Conservation (phyloP, 2,888 invertebrate genomes). For the Lithodes maja region DNA sequence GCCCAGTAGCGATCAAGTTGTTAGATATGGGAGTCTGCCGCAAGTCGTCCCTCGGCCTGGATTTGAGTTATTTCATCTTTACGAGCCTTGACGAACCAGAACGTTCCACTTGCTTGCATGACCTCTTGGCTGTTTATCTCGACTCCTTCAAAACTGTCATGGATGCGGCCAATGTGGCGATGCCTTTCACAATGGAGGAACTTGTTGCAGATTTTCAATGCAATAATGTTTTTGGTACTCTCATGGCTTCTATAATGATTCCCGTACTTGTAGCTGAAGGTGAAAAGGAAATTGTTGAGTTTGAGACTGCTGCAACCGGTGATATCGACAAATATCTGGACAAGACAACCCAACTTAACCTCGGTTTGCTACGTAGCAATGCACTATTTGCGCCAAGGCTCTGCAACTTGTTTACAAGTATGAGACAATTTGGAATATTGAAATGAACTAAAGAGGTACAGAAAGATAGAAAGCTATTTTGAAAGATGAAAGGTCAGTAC, state of each 20-base stretch:
- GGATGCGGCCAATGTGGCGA: background rate
- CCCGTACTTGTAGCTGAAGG: conserved; percentile 13
- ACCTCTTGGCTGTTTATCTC: background rate
- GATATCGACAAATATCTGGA: too few species aligned
- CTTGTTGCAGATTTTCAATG: background rate
- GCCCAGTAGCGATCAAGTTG: conserved; percentile 11
- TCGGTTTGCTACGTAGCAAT: conserved; percentile 1
- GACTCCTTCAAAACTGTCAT: background rate
- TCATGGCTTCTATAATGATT: conserved; percentile 16
- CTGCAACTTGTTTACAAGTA: background rate
- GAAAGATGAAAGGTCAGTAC: too few species aligned
- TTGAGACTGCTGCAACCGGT: background rate
- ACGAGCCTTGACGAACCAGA: background rate
- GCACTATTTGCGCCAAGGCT: background rate
- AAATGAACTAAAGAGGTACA: too few species aligned
- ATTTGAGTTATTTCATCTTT: conserved; percentile 16
- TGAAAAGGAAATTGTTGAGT: background rate
- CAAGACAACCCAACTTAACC: background rate
- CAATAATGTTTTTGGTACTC: background rate
- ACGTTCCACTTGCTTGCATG: background rate
- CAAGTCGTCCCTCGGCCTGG: conserved; percentile 8
- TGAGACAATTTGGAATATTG: background rate
- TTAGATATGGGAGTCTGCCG: conserved; percentile 17
- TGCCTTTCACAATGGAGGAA: background rate
- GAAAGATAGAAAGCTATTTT: too few species aligned